Conservation (phyloP, 1,140 invertebrate species). For the Caenorhabditis latens region DNA sequence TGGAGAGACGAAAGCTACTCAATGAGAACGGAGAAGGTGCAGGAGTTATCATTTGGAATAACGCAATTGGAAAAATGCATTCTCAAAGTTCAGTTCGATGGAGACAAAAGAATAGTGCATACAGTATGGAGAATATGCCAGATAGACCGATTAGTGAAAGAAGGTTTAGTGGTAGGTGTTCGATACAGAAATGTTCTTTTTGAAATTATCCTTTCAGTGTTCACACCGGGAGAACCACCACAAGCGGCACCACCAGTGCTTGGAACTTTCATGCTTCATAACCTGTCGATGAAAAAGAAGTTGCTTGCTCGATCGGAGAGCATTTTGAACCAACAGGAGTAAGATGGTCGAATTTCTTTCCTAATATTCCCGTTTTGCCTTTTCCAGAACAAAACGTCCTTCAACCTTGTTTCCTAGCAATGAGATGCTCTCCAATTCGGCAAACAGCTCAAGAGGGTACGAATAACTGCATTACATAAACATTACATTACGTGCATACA, state of each 20-base stretch:
- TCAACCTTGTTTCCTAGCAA: conserved; percentile 40
- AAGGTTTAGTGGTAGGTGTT: conserved; percentile 23
- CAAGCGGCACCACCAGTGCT: conserved; percentile 13
- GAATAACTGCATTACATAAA: neutral
- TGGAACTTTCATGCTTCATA: conserved; percentile 15
- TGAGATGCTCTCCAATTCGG: conserved; percentile 37
- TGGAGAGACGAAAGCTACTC: neutral
- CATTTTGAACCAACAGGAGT: conserved; percentile 30
- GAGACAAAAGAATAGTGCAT: neutral
- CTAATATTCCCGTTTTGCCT: too few relatives aligned
- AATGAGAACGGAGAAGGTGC: neutral
- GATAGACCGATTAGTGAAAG: conserved; percentile 41
- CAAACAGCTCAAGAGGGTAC: conserved; percentile 11
- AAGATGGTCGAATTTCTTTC: neutral
- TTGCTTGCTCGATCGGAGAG: conserved; percentile 28
- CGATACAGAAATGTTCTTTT: neutral
- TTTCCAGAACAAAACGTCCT: conserved; percentile 9
- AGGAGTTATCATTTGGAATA: neutral
- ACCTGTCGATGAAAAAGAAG: conserved; percentile 28
- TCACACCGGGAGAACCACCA: conserved; percentile 27
- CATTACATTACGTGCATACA: neutral
- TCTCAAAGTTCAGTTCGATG: conserved; percentile 9
- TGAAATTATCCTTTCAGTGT: conserved; percentile 8
- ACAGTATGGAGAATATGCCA: conserved; percentile 20
- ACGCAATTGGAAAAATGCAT: neutral